phyloP scores from a whole-genome alignment of 2,888 invertebrate genomes.

The Sylvicola cinctus region DNA sequence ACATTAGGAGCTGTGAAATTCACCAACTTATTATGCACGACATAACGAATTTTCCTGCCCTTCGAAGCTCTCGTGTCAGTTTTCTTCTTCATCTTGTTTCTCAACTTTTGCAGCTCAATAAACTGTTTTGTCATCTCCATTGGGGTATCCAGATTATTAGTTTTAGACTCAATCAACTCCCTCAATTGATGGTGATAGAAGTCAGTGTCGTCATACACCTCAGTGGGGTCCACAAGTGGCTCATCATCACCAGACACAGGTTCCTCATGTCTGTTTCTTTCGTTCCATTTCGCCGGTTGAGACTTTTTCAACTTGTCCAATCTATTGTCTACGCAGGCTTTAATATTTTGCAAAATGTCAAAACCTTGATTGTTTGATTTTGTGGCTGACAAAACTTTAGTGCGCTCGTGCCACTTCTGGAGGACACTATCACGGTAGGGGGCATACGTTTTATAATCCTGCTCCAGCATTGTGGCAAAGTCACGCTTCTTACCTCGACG shows the following conservation, averaged over 20 bases:
- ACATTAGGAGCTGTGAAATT: slow-evolving; percentile 80
- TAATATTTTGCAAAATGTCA: slow-evolving; percentile 23
- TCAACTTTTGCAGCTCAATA: slow-evolving; percentile 75
- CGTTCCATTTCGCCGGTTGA: slow-evolving; percentile 15
- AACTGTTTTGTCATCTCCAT: slow-evolving; percentile 73
- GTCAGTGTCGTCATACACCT: slow-evolving; percentile 93
- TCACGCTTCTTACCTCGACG: slow-evolving; percentile 21
- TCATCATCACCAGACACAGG: slow-evolving; percentile 27
- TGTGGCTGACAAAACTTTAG: slow-evolving; percentile 43
- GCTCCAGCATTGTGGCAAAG: slow-evolving; percentile 33
- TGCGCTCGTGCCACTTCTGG: slow-evolving; percentile 91
- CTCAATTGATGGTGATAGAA: slow-evolving; percentile 87
- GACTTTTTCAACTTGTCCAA: slow-evolving; percentile 11
- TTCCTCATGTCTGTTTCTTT: slow-evolving; percentile 17
- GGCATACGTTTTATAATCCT: slow-evolving; percentile 36
- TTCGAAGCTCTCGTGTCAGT: slow-evolving; percentile 89
- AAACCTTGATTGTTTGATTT: slow-evolving; percentile 36
- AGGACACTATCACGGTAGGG: slow-evolving; percentile 59
- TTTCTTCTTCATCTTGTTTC: slow-evolving; percentile 80
- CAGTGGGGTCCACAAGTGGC: slow-evolving; percentile 36
- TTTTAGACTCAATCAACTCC: slow-evolving; percentile 83
- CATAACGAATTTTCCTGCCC: slow-evolving; percentile 75
- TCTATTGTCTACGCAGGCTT: slow-evolving; percentile 4
- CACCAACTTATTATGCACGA: slow-evolving; percentile 64
- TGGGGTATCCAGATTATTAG: slow-evolving; percentile 63